Percentiles rank a stretch among this genome's conserved stretches.
phyloP scores from a whole-genome alignment of 2,888 invertebrate genomes.

The Sphaeridia pumilis region DNA sequence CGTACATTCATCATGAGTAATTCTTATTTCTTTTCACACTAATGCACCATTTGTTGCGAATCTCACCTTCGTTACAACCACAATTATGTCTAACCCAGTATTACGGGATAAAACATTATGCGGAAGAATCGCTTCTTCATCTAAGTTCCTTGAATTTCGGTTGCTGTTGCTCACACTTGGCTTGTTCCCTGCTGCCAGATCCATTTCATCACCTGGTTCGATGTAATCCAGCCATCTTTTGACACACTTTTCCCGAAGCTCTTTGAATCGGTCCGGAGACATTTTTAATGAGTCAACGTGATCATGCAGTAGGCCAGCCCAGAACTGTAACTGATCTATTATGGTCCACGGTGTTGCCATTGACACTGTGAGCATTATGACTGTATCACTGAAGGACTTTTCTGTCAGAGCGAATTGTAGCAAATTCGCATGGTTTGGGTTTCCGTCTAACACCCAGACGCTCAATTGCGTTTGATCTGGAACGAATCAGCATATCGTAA shows the following conservation, averaged over 20 bases:
- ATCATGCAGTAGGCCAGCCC: slow-evolving; percentile 50
- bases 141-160: slow-evolving; percentile 46
- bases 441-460: slow-evolving; percentile 94
- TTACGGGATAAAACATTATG: slow-evolving; percentile 59
- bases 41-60: no score
- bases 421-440: slow-evolving; percentile 81
- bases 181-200: slow-evolving; percentile 39
- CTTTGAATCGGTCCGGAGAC: slow-evolving; percentile 52
- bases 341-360: slow-evolving; percentile 96
- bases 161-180: slow-evolving; percentile 19
- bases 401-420: slow-evolving; percentile 82
- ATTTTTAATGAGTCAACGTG: slow-evolving; percentile 83
- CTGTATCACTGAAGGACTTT: slow-evolving; percentile 79
- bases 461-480: slow-evolving; percentile 84
- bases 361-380: slow-evolving; percentile 84
- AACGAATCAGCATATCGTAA: no score
- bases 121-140: slow-evolving; percentile 29
- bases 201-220: slow-evolving; percentile 85
- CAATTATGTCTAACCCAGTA: slow-evolving; percentile 89
- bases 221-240: slow-evolving; percentile 90
- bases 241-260: slow-evolving; percentile 52
- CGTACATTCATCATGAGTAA: no score
- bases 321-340: slow-evolving; percentile 68
- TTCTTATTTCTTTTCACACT: no score
- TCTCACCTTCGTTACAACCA: slow-evolving; percentile 85